Evolutionary conservation across 1,140 invertebrate genomes (phyloP), one percentile per base, ranked within the genome.

Genomic region (Microplitis demolitor): DNA sequence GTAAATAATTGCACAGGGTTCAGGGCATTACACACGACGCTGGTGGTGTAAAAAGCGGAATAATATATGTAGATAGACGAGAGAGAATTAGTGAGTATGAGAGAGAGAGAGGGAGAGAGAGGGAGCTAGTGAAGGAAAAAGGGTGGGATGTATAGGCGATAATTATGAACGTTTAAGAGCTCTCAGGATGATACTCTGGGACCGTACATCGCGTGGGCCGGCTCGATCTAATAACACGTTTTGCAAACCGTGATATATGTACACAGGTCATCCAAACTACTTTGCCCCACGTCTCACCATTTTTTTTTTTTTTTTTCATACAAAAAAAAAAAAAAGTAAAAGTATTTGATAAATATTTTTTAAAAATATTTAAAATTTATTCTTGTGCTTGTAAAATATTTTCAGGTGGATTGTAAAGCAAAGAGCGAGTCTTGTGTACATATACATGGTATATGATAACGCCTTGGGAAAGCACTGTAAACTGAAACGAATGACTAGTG

Each of bases 141-240:
- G 78, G 78, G 77, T 78, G 51, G 76, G 76, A 76, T 67, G 79
- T 81, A 82, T 76, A 76, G 75, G 72, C 72, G 77, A 80, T 80
- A 82, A 84, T 84, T 84, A 82, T 78, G 79, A 81, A 70, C 79
- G 78, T 80, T 84, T 82, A 83, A 82, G 77, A 68, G 72, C 71
- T 58, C 70, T 64, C 67, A 39, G 39, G 68, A 66, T 69, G 60
- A 39, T 61, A 34, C 63, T 39, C 51, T 9, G 69, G 62, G 45
- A 67, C 34, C 50, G 56, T 50, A 66, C 56, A 70, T 70, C 69
- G 81, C 80, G 82, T 83, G 81, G 81, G 80, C 76, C 72, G 79
- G 45, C 69, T 78, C 79, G 77, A 81, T 84, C 79, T 84, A 83
- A 84, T 83, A 80, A 84, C 77, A 84, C 72, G 80, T 82, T 82